A percentile compares a stretch with the other conserved stretches of the same genome.
phyloP scores from a whole-genome alignment of 2,888 invertebrate species.

The Ophion obscuratus region DNA sequence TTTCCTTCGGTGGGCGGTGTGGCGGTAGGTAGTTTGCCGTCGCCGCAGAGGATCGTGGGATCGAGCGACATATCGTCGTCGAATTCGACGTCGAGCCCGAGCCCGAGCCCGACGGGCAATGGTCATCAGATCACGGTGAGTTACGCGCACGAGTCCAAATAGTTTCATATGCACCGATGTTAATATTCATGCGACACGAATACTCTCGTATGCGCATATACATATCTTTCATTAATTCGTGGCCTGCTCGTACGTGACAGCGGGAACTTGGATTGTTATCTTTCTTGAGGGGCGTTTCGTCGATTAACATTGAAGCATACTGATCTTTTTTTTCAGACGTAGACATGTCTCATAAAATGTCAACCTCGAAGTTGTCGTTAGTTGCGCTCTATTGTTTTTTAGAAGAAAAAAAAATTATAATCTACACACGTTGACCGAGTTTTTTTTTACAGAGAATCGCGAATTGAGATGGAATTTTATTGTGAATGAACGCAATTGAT shows the following conservation, averaged over 20 bases:
- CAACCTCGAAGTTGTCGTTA: too few relatives aligned
- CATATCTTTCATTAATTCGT: neutral
- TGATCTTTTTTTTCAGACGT: too few relatives aligned
- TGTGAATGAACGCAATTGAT: too few relatives aligned
- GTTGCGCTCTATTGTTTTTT: too few relatives aligned
- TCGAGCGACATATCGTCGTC: constrained; percentile 70
- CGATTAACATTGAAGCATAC: too few relatives aligned
- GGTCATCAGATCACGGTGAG: constrained; percentile 81
- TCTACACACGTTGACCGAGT: too few relatives aligned
- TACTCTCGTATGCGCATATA: neutral
- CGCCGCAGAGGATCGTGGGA: constrained; percentile 49
- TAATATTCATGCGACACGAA: constrained; percentile 23
- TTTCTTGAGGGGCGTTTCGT: neutral
- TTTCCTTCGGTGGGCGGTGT: constrained; percentile 81
- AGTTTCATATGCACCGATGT: neutral
- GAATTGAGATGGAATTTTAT: too few relatives aligned
- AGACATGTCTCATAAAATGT: too few relatives aligned
- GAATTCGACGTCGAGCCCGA: constrained; percentile 81
- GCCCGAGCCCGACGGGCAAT: constrained; percentile 80
- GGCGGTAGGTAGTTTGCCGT: constrained; percentile 55
- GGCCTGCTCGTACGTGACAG: neutral
- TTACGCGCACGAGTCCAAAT: neutral
- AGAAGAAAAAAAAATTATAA: too few relatives aligned
- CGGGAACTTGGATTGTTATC: neutral
- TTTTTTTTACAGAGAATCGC: too few relatives aligned